Conservation (phyloP, 2,113 vertebrate genomes). For the Mus musculus region DNA sequence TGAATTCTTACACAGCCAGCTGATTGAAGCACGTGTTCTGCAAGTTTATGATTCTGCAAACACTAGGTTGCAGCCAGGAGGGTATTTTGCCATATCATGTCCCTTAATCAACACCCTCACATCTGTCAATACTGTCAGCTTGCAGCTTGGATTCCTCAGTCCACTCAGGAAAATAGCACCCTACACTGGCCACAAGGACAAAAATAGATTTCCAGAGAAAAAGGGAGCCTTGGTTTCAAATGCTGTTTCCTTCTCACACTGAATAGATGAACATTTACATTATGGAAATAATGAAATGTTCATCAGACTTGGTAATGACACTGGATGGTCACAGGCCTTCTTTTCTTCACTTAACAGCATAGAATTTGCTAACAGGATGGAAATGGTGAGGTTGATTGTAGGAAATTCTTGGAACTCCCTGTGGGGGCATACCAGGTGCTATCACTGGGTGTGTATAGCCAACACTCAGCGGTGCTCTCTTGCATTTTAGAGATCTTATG, state of each 20-base stretch:
- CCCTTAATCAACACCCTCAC: slow-evolving; percentile 70
- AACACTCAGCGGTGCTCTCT: neutral
- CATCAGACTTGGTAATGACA: slow-evolving; percentile 53
- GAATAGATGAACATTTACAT: slow-evolving; percentile 65
- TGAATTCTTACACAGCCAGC: slow-evolving; percentile 83
- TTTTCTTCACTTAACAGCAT: neutral
- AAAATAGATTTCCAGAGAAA: slow-evolving; percentile 17
- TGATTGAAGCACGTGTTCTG: slow-evolving; percentile 85
- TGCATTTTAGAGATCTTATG: neutral
- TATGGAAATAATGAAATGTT: slow-evolving; percentile 51
- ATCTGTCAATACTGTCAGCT: neutral
- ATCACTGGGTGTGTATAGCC: neutral
- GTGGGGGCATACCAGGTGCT: neutral
- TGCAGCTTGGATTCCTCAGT: neutral
- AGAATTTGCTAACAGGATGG: slow-evolving; percentile 25
- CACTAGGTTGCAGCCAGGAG: neutral
- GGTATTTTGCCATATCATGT: slow-evolving; percentile 69
- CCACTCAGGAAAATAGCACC: neutral
- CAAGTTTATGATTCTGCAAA: slow-evolving; percentile 78
- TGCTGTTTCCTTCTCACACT: slow-evolving; percentile 1
- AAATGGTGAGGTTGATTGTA: neutral
- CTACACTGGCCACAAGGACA: neutral
- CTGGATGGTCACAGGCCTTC: neutral
- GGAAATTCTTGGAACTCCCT: neutral
- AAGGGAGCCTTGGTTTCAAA: neutral